Percentiles rank a stretch among this genome's conserved stretches.
These are phyloP conservation scores for Vulpes vulpes DNA, from an alignment of 2,113 vertebrate genomes.

Conservation along the genomic window DNA sequence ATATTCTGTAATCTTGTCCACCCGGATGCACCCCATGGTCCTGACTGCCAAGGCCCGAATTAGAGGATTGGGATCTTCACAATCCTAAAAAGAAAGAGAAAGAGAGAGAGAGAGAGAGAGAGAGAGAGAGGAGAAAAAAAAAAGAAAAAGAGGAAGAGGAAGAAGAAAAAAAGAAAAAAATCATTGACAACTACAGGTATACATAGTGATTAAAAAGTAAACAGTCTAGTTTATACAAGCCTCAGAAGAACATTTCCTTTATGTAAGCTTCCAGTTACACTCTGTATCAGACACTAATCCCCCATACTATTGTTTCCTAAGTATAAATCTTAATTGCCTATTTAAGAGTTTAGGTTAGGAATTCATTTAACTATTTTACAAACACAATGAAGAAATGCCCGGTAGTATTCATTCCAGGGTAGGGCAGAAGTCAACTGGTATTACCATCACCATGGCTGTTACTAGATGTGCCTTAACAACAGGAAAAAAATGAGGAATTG, in stretches of 20 bases:
- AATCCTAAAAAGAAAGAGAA: slow-evolving; percentile 90
- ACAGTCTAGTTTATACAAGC: background rate
- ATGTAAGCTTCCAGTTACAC: background rate
- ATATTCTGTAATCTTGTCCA: slow-evolving; percentile 99
- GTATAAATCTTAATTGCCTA: background rate
- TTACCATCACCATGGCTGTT: background rate
- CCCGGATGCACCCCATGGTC: slow-evolving; percentile 99
- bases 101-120: background rate
- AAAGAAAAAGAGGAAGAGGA: background rate
- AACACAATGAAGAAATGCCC: background rate
- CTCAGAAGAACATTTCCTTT: background rate
- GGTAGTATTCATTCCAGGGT: background rate
- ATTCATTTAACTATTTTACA: slow-evolving; percentile 39
- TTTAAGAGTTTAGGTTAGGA: slow-evolving; percentile 27
- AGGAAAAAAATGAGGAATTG: background rate
- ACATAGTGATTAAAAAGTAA: background rate
- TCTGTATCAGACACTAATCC: background rate
- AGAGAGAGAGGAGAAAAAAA: background rate
- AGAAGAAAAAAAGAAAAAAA: background rate
- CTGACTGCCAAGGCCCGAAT: slow-evolving; percentile 98
- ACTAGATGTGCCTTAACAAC: background rate
- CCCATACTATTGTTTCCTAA: background rate
- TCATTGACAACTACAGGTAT: background rate
- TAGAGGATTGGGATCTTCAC: slow-evolving; percentile 98
- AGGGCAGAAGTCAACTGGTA: background rate